Percentiles rank a stretch among this genome's conserved stretches.
phyloP scores from a whole-genome alignment of 2,797 vertebrate genomes.

The Eospalax fontanierii region DNA sequence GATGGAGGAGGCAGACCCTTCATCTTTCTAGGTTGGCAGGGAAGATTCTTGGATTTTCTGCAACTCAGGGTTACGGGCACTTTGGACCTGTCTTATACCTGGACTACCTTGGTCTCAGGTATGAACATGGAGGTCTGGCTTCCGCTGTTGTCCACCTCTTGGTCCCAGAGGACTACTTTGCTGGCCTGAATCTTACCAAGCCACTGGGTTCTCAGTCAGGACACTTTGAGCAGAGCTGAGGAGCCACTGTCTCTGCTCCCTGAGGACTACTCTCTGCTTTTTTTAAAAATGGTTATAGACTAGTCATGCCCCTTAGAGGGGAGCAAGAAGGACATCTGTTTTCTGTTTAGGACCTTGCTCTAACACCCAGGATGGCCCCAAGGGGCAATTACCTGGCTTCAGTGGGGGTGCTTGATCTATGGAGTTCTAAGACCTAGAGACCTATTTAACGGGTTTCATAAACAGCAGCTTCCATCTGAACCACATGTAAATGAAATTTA shows the following conservation, averaged over 20 bases:
- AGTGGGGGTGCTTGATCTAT: background rate
- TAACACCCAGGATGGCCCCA: background rate
- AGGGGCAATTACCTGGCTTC: background rate
- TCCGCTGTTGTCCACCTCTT: background rate
- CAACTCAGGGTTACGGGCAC: background rate
- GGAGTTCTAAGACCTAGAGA: background rate
- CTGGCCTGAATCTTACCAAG: background rate
- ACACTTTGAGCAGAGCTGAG: background rate
- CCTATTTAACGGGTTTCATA: background rate
- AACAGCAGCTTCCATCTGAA: background rate
- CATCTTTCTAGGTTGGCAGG: conserved; percentile 1
- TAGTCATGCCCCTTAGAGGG: background rate
- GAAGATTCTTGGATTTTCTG: conserved; percentile 8
- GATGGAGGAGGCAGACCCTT: conserved; percentile 29
- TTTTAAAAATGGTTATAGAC: background rate
- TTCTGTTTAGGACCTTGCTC: background rate
- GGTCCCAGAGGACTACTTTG: background rate
- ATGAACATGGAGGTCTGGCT: background rate
- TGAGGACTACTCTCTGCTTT: background rate
- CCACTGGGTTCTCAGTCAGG: background rate
- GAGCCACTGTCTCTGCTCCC: background rate
- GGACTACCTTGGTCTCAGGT: background rate
- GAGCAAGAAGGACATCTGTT: background rate
- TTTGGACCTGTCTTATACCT: background rate
- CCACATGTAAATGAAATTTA: background rate